Conservation (phyloP, 2,888 invertebrate genomes). For the Sarcophaga carnaria region DNA sequence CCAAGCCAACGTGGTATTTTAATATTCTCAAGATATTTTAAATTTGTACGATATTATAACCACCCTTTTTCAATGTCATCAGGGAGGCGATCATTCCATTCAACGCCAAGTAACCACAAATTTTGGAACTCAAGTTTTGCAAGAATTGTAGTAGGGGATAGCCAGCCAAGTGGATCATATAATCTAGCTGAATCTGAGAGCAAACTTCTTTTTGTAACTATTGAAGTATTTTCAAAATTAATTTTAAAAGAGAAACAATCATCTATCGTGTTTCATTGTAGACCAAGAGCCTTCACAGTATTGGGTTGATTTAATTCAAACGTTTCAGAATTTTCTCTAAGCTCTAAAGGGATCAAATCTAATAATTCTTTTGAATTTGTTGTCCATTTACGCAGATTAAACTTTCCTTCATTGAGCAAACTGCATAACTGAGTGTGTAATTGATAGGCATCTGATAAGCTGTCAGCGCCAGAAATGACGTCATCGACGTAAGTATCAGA, state of each 20-base stretch:
- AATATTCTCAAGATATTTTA: conserved; percentile 43
- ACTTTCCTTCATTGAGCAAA: background rate
- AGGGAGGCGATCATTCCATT: conserved; percentile 51
- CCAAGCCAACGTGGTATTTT: conserved; percentile 58
- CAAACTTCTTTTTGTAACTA: conserved; percentile 50
- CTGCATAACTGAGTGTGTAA: background rate
- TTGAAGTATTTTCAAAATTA: conserved; percentile 12
- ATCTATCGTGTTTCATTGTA: conserved; percentile 37
- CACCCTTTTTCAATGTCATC: conserved; percentile 16
- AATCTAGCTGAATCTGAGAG: conserved; percentile 56
- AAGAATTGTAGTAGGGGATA: conserved; percentile 52
- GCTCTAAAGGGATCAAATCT: conserved; percentile 41
- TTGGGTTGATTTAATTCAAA: conserved; percentile 47
- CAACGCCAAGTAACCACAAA: conserved; percentile 41
- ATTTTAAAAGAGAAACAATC: conserved; percentile 58
- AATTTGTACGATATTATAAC: conserved; percentile 34
- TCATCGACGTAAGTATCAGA: conserved; percentile 53
- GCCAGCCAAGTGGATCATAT: conserved; percentile 53
- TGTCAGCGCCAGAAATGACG: conserved; percentile 50
- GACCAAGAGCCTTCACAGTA: conserved; percentile 52
- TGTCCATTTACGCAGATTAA: conserved; percentile 58
- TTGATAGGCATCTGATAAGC: conserved; percentile 31
- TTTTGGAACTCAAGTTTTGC: conserved; percentile 53
- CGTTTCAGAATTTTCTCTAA: conserved; percentile 35
- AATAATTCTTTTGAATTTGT: conserved; percentile 50